phyloP scores from a whole-genome alignment of 2,113 vertebrate genomes.

The Lasiurus cinereus region DNA sequence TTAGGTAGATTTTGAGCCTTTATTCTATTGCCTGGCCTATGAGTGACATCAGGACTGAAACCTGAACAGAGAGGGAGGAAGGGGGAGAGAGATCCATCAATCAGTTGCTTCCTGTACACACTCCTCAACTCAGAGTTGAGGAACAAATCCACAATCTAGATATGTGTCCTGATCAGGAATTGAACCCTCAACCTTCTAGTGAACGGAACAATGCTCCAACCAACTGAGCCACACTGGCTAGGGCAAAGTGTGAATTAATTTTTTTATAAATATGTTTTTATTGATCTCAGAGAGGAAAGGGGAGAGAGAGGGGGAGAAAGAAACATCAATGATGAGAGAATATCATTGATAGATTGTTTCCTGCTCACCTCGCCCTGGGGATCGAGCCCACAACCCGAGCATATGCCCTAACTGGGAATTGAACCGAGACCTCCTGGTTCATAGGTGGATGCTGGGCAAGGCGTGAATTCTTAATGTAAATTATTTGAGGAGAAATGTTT shows the following conservation, averaged over 20 bases:
- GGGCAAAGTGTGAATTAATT: neutral
- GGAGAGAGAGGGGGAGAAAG: too few species aligned
- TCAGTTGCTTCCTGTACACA: neutral
- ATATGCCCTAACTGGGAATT: too few species aligned
- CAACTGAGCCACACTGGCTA: neutral
- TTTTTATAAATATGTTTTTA: too few species aligned
- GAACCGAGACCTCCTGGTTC: too few species aligned
- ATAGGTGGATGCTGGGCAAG: neutral
- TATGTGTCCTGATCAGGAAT: neutral
- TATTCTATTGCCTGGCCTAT: neutral
- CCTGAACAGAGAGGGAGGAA: neutral
- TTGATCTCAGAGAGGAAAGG: too few species aligned
- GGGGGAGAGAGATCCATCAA: neutral
- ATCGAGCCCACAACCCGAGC: too few species aligned
- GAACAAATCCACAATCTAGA: neutral
- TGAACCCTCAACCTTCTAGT: neutral
- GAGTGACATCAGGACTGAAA: neutral
- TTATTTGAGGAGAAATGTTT: slow-evolving; percentile 29
- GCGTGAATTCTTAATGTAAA: slow-evolving; percentile 33
- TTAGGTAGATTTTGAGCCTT: neutral
- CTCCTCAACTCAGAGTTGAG: neutral
- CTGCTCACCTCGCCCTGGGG: too few species aligned
- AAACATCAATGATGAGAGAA: too few species aligned
- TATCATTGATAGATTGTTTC: too few species aligned
- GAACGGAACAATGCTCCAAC: neutral